These are phyloP conservation scores for Parnassius smintheus DNA, from an alignment of 2,888 invertebrate species.

Conservation along the genomic window DNA sequence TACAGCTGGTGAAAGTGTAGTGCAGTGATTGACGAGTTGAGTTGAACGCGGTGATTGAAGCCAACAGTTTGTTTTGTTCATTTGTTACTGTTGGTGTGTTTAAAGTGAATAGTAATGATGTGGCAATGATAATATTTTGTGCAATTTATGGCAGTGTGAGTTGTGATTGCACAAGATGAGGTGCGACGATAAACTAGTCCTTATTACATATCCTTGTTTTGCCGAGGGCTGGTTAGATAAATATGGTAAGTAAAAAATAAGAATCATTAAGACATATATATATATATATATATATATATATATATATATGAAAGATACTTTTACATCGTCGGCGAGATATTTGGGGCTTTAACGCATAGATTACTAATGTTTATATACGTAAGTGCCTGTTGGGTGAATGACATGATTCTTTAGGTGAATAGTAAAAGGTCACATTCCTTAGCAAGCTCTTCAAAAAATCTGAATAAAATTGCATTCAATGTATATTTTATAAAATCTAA, in stretches of 20 bases:
- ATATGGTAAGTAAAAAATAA: conserved; percentile 61
- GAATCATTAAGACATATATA: too few relatives aligned
- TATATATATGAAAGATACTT: too few relatives aligned
- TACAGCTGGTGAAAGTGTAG: conserved; percentile 71
- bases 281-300: too few relatives aligned
- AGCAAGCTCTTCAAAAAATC: conserved; percentile 32
- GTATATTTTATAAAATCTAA: conserved; percentile 14
- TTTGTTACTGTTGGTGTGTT: conserved; percentile 34
- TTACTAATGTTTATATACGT: conserved; percentile 47
- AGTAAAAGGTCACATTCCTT: conserved; percentile 48
- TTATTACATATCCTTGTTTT: conserved; percentile 70
- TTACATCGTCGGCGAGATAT: conserved; percentile 60
- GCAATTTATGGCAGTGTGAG: conserved; percentile 42
- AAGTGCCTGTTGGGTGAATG: conserved; percentile 53
- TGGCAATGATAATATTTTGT: conserved; percentile 40
- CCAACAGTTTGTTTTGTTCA: conserved; percentile 30
- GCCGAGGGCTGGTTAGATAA: conserved; percentile 74
- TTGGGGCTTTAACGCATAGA: conserved; percentile 56
- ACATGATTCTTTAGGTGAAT: conserved; percentile 42
- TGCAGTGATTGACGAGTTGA: conserved; percentile 47
- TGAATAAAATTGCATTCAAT: conserved; percentile 21
- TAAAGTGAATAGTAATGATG: conserved; percentile 53
- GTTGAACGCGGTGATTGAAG: conserved; percentile 25
- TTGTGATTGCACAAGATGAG: conserved; percentile 58
- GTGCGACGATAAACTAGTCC: conserved; percentile 50